Evolutionary conservation across 2,888 invertebrate genomes (phyloP).

Genomic region (Psylliodes chrysocephalus): DNA sequence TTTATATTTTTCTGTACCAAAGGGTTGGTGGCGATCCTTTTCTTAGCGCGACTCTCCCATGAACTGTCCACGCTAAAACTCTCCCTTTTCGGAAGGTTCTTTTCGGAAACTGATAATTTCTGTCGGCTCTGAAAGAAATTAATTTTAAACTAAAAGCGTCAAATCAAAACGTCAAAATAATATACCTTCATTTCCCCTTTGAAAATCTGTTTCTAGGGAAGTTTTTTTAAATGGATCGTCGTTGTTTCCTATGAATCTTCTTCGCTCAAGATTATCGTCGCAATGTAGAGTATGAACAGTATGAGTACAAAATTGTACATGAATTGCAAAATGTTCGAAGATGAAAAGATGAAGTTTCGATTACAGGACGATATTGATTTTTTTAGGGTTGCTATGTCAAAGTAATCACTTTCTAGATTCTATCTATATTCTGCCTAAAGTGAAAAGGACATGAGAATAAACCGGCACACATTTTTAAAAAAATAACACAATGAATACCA

Average conservation of each 20-base stretch:
- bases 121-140: slow-evolving; percentile 45
- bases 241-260: slow-evolving; percentile 9
- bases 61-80: slow-evolving; percentile 37
- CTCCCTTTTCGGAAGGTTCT: slow-evolving; percentile 35
- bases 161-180: slow-evolving; percentile 7
- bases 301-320: slow-evolving; percentile 3
- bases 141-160: slow-evolving; percentile 12
- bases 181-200: slow-evolving; percentile 17
- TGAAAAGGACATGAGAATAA: no score
- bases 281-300: background rate
- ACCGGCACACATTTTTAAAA: no score
- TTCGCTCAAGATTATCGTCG: slow-evolving; percentile 4
- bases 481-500: no score
- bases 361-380: background rate
- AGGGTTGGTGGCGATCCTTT: slow-evolving; percentile 46
- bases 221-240: background rate
- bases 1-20: slow-evolving; percentile 49
- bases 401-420: background rate
- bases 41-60: slow-evolving; percentile 39
- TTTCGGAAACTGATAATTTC: slow-evolving; percentile 52
- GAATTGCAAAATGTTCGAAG: background rate
- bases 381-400: slow-evolving; percentile 13
- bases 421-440: no score
- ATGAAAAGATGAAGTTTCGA: background rate
- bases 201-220: no score